Evolutionary conservation across 2,113 vertebrate genomes (phyloP).

Genomic region (Aptenodytes patagonicus): DNA sequence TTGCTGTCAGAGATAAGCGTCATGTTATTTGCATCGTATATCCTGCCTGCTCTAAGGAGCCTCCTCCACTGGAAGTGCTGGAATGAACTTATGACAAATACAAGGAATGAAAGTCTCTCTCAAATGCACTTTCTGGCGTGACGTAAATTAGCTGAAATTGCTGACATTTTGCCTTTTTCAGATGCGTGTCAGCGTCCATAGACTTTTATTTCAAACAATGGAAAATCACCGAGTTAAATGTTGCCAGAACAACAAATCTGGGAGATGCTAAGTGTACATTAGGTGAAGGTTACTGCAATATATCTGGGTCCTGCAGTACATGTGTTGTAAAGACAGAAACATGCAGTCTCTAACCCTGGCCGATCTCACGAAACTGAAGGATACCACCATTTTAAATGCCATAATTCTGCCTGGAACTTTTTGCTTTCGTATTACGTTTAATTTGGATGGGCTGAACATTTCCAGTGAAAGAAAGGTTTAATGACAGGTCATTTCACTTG

Average conservation of each 20-base stretch:
- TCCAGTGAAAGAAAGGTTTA: neutral
- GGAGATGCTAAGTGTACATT: accelerated
- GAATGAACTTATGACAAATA: constrained; percentile 4
- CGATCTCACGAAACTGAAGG: neutral
- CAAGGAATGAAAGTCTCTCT: constrained; percentile 16
- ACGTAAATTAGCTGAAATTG: constrained; percentile 47
- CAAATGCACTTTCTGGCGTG: neutral
- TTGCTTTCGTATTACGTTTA: accelerated
- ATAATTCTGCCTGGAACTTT: neutral
- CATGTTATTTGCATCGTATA: neutral
- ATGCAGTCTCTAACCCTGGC: neutral
- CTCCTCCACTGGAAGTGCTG: neutral
- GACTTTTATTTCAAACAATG: constrained; percentile 17
- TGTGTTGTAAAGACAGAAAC: neutral
- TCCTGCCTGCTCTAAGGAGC: neutral
- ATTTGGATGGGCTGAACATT: neutral
- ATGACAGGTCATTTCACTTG: neutral
- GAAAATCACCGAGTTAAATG: constrained; percentile 48
- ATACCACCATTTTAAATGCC: neutral
- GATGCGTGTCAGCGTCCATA: constrained; percentile 27
- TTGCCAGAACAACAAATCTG: neutral
- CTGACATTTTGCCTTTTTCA: constrained; percentile 49
- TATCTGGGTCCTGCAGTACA: neutral
- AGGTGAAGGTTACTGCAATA: neutral
- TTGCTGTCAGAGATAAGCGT: neutral